Base-by-base conservation (phyloP, 2,797 vertebrate genomes). In the Dicrostonyx torquatus region DNA sequence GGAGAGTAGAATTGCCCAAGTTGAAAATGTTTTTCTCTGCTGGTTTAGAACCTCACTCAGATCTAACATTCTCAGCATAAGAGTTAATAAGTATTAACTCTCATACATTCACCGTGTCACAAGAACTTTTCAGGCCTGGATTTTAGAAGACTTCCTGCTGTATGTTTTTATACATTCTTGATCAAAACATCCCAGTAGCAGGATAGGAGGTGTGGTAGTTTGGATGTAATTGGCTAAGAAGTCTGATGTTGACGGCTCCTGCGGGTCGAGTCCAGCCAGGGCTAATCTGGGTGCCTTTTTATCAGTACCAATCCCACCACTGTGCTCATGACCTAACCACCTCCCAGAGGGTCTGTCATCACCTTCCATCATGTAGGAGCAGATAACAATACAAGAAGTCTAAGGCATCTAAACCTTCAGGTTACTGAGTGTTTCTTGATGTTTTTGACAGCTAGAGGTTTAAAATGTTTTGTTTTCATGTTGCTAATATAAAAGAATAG, bases 41-140 rank as follows among this genome's bases (percentile, higher is more conserved):
- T n/a, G n/a, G n/a, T n/a, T n/a, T n/a, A n/a, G n/a, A n/a, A n/a
- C n/a, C n/a, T n/a, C n/a, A n/a, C n/a, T n/a, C n/a, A n/a, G n/a
- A n/a, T n/a, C n/a, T n/a, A n/a, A n/a, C n/a, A n/a, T n/a, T n/a
- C n/a, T n/a, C n/a, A n/a, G n/a, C n/a, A n/a, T n/a, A n/a, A n/a
- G n/a, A n/a, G n/a, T n/a, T n/a, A n/a, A n/a, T n/a, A n/a, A n/a
- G n/a, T n/a, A n/a, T n/a, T n/a, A n/a, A n/a, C n/a, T n/a, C n/a
- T n/a, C n/a, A n/a, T n/a, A n/a, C n/a, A n/a, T n/a, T n/a, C n/a
- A n/a, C n/a, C n/a, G n/a, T n/a, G 50, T 85, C 78, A 48, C 53
- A 70, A 60, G 75, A 37, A 79, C 83, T 94, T 97, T 80, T 90
- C 13, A 80, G 53, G 50, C 12, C 60, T 90, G 79, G n/a, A 87